phyloP scores from a whole-genome alignment of 2,888 invertebrate genomes.

The Xestobium rufovillosum region DNA sequence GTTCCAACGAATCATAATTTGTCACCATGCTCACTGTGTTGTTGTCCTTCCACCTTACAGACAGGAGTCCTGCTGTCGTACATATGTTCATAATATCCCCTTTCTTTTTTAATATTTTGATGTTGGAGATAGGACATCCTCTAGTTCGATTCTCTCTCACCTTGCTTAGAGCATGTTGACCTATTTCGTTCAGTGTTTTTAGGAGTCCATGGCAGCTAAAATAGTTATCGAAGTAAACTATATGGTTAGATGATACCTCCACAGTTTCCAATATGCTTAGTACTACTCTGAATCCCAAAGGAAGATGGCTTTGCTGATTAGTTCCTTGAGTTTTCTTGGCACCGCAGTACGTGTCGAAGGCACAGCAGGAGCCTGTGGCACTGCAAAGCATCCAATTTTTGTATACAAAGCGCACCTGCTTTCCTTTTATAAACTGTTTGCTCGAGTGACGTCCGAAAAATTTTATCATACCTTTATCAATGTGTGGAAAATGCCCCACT shows the following conservation, averaged over 20 bases:
- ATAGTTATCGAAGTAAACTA: conserved; percentile 13
- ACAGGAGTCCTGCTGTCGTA: conserved; percentile 10
- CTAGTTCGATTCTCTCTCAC: conserved; percentile 13
- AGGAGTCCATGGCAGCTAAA: conserved; percentile 11
- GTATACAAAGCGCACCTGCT: conserved; percentile 24
- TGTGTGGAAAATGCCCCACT: conserved; percentile 23
- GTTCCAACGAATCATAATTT: conserved; percentile 15
- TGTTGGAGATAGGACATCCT: too few relatives aligned
- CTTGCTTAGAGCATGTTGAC: conserved; percentile 13
- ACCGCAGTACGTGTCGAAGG: conserved; percentile 7
- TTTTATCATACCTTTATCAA: conserved; percentile 28
- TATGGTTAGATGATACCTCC: conserved; percentile 2
- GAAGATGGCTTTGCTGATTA: too few relatives aligned
- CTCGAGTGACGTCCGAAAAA: conserved; percentile 25
- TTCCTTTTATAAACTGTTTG: conserved; percentile 25
- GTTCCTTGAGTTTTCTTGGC: background rate
- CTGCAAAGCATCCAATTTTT: conserved; percentile 24
- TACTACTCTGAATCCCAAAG: conserved; percentile 8
- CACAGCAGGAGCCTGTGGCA: conserved; percentile 7
- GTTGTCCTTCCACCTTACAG: conserved; percentile 23
- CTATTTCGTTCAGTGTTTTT: conserved; percentile 3
- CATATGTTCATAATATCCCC: conserved; percentile 4
- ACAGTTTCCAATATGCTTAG: background rate
- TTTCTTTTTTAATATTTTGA: too few relatives aligned
- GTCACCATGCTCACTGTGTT: conserved; percentile 19